Evolutionary conservation across 1,140 invertebrate species (phyloP).

Genomic region (Drosophila tani): DNA sequence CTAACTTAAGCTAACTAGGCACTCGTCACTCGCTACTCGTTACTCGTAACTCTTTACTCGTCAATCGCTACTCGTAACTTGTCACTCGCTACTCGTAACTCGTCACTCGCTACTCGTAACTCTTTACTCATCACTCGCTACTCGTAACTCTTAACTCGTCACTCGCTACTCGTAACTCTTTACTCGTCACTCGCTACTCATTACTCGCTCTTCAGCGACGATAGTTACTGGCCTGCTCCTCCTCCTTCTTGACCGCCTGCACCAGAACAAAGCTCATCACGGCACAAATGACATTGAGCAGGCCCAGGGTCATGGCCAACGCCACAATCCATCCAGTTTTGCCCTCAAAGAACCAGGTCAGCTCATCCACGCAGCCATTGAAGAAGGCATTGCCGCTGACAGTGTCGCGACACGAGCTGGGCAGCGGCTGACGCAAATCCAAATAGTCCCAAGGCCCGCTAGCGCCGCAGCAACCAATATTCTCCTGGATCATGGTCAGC

Average conservation of each 20-base stretch:
- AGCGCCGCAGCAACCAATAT: constrained; percentile 94
- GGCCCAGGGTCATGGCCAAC: constrained; percentile 89
- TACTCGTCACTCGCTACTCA: background rate
- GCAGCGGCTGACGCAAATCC: constrained; percentile 90
- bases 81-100: too few species aligned
- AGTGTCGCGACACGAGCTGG: constrained; percentile 92
- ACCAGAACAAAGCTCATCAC: constrained; percentile 89
- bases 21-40: background rate
- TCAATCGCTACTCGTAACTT: too few species aligned
- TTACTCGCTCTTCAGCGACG: constrained; percentile 66
- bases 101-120: background rate
- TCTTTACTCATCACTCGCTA: background rate
- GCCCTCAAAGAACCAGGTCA: constrained; percentile 93
- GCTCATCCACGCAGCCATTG: constrained; percentile 93
- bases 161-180: background rate
- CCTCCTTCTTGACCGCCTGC: constrained; percentile 90
- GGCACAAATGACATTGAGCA: constrained; percentile 90
- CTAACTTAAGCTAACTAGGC: constrained; percentile 53
- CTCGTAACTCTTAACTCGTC: constrained; percentile 10
- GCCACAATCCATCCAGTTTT: constrained; percentile 94
- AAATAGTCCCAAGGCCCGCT: constrained; percentile 93
- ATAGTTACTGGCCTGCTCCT: constrained; percentile 87
- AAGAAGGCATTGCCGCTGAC: constrained; percentile 95
- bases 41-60: background rate
- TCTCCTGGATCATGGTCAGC: constrained; percentile 93